Base-by-base conservation (phyloP, 1,140 invertebrate genomes). In the Drosophila novamexicana region DNA sequence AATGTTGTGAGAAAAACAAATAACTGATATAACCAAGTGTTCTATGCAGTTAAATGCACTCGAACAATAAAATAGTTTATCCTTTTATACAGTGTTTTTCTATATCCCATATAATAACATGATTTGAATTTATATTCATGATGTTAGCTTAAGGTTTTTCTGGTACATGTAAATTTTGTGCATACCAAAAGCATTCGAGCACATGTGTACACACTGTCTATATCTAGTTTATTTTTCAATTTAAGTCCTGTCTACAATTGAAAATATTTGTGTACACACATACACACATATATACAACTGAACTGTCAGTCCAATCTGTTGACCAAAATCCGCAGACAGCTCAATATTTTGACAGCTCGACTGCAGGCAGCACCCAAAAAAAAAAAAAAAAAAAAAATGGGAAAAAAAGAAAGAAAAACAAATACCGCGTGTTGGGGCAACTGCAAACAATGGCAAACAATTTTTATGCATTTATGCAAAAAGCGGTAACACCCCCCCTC, bases 401-500 rank as follows among this genome's bases (percentile, higher is more conserved):
- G 18, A 18, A 18, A 63, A 44, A 34, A 14, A 29, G 22, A 29
- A 29, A 29, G 22, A 16, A 14, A 40, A 56, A 37, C 40, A 34
- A 40, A 56, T 61, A 3, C 1, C 22, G 22, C 22, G 22, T 22
- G 22, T 22, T 57, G 39, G 45, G 32, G 29, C 66, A 64, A 80
- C 79, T 79, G 77, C 80, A 89, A 89, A 88, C 83, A 88, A 88
- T 89, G 83, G 80, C 73, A 88, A 83, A 79, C 79, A 83, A 84
- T 88, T 88, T 89, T 89, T 84, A 88, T 88, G 83, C 84, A 88
- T 88, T 88, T 88, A 88, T 88, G 83, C 83, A 88, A 86, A 86
- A 89, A 77, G 63, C 56, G 22, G 22, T 44, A 62, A 57, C 58
- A 12, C 3, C 12, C 18, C 22, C 40, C 22, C 44, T 45, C 14